phyloP scores from a whole-genome alignment of 2,888 invertebrate species.

The Pterostichus madidus region DNA sequence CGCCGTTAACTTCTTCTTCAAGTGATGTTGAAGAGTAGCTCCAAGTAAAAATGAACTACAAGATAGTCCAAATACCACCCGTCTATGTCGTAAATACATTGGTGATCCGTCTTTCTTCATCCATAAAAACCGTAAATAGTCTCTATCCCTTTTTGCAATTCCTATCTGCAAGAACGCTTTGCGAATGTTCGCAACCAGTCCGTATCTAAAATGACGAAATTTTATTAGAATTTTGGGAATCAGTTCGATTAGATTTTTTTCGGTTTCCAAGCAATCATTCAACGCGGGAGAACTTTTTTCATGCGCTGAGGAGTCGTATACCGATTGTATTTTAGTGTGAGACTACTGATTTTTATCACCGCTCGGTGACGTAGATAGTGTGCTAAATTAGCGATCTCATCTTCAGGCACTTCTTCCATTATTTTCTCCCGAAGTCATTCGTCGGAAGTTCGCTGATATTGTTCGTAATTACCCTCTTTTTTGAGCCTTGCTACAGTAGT shows the following conservation, averaged over 20 bases:
- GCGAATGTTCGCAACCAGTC: no score
- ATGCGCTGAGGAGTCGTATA: conserved; percentile 71
- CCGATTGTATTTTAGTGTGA: conserved; percentile 71
- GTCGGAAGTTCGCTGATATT: background rate
- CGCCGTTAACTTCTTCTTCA: no score
- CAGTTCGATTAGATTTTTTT: conserved; percentile 71
- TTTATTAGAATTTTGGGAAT: conserved; percentile 62
- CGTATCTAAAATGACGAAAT: no score
- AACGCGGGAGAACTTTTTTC: conserved; percentile 68
- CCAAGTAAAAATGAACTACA: no score
- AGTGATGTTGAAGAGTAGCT: no score
- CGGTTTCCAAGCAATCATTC: conserved; percentile 71
- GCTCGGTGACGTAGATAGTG: conserved; percentile 70
- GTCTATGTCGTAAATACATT: no score
- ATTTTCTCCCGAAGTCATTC: background rate
- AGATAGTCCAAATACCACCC: no score
- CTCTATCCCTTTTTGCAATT: conserved; percentile 43
- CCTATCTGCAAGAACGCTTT: conserved; percentile 71
- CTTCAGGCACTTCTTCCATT: background rate
- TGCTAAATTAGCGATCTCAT: conserved; percentile 22
- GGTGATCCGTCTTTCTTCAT: no score
- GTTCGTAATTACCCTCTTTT: background rate
- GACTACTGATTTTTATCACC: conserved; percentile 69
- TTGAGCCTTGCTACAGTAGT: background rate
- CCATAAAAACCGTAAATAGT: no score